Evolutionary conservation across 53 echinoderm and acorn worm genomes (phyloP), one percentile per base, ranked within the genome.

Genomic region (Crossaster papposus): DNA sequence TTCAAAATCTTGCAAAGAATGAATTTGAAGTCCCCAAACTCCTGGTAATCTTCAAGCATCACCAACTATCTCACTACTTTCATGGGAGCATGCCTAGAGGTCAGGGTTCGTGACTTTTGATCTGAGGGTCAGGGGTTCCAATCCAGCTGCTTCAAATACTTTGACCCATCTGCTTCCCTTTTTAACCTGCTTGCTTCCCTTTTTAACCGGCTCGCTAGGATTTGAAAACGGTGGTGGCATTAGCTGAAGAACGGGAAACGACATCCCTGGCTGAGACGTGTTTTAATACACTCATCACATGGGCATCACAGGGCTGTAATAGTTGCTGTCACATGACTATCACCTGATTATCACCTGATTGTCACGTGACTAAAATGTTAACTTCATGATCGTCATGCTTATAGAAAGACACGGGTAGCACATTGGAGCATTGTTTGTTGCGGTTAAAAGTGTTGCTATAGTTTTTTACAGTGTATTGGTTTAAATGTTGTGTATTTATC

Each of bases 221-320:
- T 72, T 84, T 72, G 84, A 54, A 70, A 71, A 71, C 2, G 84
- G 84, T 84, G 72, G 11, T 52, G 72, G 84, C 72, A 68, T 68
- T 68, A 23, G 68, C 3, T 20, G 70, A 68, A 12, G 83, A 83
- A 2, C 7, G 8, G 51, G 84, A 84, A 72, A 84, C 31, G 6
- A 51, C 65, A 38, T 84, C 71, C 22, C 30, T 83, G 68, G 83
- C 30, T 30, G 84, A 84, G 83, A 70, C 84, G 72, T 84, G 80
- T 55, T 58, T 24, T 9, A 31, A 36, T 37, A 75, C 36, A 12
- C 34, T 79, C 53, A 52, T 79, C 51, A 26, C 53, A 24, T 79
- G 83, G 26, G 26, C 28, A 15, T 38, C 30, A 50, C 78, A n/a
- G 36, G 77, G 22, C 13, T 11, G 22, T 78, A 10, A 77, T 22